A percentile compares a stretch with the other conserved stretches of the same genome.
Conservation (phyloP, 2,888 invertebrate species). For the Homarus gammarus region DNA sequence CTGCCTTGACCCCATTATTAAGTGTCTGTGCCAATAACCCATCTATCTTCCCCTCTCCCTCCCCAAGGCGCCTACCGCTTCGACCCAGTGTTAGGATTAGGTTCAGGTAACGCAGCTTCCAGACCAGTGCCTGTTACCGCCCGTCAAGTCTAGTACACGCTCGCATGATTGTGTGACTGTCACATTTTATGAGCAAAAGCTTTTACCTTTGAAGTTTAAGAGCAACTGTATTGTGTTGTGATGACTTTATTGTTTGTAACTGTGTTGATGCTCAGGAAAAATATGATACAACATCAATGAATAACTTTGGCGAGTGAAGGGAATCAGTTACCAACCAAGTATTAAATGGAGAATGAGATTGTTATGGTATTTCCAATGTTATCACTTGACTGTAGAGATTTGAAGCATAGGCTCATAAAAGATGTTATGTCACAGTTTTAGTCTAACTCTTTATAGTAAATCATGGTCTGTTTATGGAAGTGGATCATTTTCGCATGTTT, state of each 20-base stretch:
- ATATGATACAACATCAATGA: background rate
- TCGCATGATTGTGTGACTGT: background rate
- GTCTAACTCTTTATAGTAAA: background rate
- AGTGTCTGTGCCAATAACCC: slow-evolving; percentile 44
- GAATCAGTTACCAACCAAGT: too few species aligned
- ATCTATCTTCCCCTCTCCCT: slow-evolving; percentile 47
- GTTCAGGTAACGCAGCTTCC: slow-evolving; percentile 74
- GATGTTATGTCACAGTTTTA: background rate
- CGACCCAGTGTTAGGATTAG: slow-evolving; percentile 76
- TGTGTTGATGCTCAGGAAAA: background rate
- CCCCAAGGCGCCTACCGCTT: slow-evolving; percentile 76
- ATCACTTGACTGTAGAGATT: background rate
- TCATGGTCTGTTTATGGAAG: background rate
- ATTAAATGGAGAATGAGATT: too few species aligned
- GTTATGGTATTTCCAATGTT: background rate
- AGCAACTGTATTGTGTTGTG: background rate
- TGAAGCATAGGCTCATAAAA: background rate
- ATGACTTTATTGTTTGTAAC: background rate
- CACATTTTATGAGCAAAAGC: background rate
- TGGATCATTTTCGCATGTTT: background rate
- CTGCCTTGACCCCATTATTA: slow-evolving; percentile 12
- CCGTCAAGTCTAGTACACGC: background rate
- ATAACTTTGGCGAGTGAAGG: background rate
- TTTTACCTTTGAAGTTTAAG: background rate
- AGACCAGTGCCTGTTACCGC: slow-evolving; percentile 47